These are phyloP conservation scores for Isichthys henryi DNA, from an alignment of 2,113 vertebrate genomes.

Conservation along the genomic window DNA sequence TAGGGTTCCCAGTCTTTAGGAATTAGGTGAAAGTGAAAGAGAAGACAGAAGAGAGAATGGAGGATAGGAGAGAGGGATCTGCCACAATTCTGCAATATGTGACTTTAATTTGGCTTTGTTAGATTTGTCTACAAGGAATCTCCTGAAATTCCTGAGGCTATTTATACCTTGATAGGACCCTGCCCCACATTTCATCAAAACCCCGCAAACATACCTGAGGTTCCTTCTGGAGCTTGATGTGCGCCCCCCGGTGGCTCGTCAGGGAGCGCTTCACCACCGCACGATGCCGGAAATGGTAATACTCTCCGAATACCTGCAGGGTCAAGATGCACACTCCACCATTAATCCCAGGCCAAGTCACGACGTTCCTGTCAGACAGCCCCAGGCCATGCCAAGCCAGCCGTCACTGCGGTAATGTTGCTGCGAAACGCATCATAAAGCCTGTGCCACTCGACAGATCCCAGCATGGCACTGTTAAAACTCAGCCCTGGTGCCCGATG, in stretches of 20 bases:
- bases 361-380: not conserved
- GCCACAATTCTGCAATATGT: not conserved
- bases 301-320: slow-evolving; percentile 82
- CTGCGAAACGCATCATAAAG: not conserved
- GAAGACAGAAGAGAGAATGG: not conserved
- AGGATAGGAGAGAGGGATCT: not conserved
- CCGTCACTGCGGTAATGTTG: not conserved
- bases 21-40: not conserved
- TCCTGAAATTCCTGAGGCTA: not conserved
- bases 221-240: slow-evolving; percentile 71
- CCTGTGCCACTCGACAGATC: not conserved
- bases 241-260: slow-evolving; percentile 65
- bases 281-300: slow-evolving; percentile 86
- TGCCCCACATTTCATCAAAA: not conserved
- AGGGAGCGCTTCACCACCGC: slow-evolving; percentile 80
- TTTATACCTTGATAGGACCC: not conserved
- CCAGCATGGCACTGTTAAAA: not conserved
- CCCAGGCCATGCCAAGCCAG: not conserved
- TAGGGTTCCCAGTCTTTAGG: not conserved
- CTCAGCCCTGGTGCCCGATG: not conserved
- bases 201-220: slow-evolving; percentile 65
- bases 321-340: slow-evolving; percentile 23
- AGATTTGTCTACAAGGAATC: not conserved
- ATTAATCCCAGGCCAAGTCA: not conserved
- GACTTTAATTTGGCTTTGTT: not conserved